Percentiles rank a stretch among this genome's conserved stretches.
Conservation (phyloP, 1,140 invertebrate genomes). For the Steinernema feltiae region DNA sequence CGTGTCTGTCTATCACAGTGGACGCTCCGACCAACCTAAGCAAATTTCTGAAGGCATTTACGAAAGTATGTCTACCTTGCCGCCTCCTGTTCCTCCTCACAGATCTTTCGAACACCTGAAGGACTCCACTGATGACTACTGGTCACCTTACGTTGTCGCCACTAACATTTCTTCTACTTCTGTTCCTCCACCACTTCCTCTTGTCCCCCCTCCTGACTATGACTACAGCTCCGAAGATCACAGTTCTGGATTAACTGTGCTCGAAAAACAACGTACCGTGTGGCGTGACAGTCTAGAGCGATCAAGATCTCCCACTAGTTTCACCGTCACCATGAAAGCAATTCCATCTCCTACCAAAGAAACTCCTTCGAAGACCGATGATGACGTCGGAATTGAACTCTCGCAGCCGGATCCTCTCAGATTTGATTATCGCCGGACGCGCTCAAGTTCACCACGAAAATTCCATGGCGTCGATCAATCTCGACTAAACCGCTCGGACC, state of each 20-base stretch:
- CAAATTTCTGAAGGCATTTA: too few relatives aligned
- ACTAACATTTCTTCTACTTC: background rate
- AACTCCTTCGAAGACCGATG: background rate
- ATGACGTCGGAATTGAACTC: background rate
- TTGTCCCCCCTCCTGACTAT: background rate
- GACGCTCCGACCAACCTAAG: background rate
- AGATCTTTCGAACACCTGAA: background rate
- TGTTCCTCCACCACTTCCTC: background rate
- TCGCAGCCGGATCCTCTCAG: background rate
- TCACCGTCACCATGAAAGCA: background rate
- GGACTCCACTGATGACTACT: background rate
- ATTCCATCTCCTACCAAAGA: background rate
- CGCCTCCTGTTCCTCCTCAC: background rate
- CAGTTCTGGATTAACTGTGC: background rate
- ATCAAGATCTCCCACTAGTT: background rate
- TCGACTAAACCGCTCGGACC: background rate
- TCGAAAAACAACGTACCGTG: background rate
- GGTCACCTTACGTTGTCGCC: background rate
- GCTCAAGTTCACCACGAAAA: background rate
- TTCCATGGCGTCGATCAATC: slow-evolving; percentile 2
- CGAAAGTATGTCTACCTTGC: too few relatives aligned
- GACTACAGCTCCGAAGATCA: slow-evolving; percentile 1
- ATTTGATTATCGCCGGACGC: background rate
- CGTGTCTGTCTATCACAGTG: background rate
- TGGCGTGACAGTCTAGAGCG: background rate